Conservation (phyloP, 1,140 invertebrate species). For the Doryteuthis pealeii region DNA sequence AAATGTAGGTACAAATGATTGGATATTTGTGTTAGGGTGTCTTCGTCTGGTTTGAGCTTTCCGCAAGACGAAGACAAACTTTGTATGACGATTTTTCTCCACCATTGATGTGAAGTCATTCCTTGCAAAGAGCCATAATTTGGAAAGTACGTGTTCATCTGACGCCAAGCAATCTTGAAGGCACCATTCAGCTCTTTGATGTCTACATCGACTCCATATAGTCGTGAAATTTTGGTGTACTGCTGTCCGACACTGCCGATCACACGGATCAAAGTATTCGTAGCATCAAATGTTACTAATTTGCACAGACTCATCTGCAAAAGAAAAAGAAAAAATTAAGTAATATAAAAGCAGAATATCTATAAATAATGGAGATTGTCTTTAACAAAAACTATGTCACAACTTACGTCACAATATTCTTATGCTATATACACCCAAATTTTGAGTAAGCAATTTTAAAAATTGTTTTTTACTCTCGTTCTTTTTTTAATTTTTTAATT, state of each 20-base stretch:
- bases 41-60: constrained; percentile 6
- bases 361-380: neutral
- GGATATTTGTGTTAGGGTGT: constrained; percentile 65
- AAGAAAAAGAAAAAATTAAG: neutral
- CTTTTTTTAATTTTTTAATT: too few species aligned
- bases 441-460: too few species aligned
- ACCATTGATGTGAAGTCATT: constrained; percentile 80
- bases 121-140: constrained; percentile 75
- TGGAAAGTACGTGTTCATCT: constrained; percentile 66
- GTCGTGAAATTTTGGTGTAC: constrained; percentile 71
- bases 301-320: constrained; percentile 20
- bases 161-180: constrained; percentile 64
- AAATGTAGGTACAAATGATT: constrained; percentile 62
- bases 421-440: too few species aligned
- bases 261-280: constrained; percentile 78
- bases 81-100: constrained; percentile 70
- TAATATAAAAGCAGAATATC: too few species aligned
- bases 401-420: too few species aligned
- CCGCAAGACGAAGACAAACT: constrained; percentile 65
- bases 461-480: too few species aligned
- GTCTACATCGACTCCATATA: constrained; percentile 70
- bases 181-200: constrained; percentile 65
- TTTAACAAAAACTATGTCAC: too few species aligned
- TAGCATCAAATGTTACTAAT: constrained; percentile 82
- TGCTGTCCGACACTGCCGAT: constrained; percentile 70